Percentiles rank a stretch among this genome's conserved stretches.
Evolutionary conservation across 2,888 invertebrate species (phyloP).

Genomic region (Chrysomela aeneicollis): DNA sequence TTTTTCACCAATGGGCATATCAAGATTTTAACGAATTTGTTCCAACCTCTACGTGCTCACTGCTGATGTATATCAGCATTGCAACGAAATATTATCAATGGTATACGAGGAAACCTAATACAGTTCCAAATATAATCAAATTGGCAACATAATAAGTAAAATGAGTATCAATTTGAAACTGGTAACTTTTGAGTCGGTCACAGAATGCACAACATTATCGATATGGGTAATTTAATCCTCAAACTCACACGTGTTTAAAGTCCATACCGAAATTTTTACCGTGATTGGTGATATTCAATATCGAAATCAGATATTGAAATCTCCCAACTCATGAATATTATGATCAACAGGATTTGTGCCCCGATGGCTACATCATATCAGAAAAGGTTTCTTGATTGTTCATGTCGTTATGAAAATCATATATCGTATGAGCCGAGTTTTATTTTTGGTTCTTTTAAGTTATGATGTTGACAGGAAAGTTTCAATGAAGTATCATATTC

Average conservation of each 20-base stretch:
- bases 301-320: constrained; percentile 38
- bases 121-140: too few relatives aligned
- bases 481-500: not conserved
- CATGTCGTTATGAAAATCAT: constrained; percentile 21
- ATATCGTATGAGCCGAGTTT: not conserved
- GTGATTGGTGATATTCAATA: constrained; percentile 36
- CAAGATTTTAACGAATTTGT: too few relatives aligned
- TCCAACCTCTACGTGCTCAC: too few relatives aligned
- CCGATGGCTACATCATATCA: constrained; percentile 25
- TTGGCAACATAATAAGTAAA: too few relatives aligned
- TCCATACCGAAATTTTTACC: constrained; percentile 27
- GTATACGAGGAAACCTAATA: too few relatives aligned
- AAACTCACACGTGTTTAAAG: constrained; percentile 34
- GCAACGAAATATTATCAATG: too few relatives aligned
- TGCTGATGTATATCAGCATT: too few relatives aligned
- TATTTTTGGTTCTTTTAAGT: not conserved
- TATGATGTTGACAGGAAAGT: not conserved
- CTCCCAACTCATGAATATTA: constrained; percentile 27
- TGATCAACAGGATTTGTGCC: constrained; percentile 35
- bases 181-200: too few relatives aligned
- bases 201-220: not conserved
- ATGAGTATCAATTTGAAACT: too few relatives aligned
- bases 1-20: too few relatives aligned
- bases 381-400: constrained; percentile 35
- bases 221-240: constrained; percentile 18